These are phyloP conservation scores for Stictonetta naevosa DNA, from an alignment of 2,113 vertebrate species.

Conservation along the genomic window DNA sequence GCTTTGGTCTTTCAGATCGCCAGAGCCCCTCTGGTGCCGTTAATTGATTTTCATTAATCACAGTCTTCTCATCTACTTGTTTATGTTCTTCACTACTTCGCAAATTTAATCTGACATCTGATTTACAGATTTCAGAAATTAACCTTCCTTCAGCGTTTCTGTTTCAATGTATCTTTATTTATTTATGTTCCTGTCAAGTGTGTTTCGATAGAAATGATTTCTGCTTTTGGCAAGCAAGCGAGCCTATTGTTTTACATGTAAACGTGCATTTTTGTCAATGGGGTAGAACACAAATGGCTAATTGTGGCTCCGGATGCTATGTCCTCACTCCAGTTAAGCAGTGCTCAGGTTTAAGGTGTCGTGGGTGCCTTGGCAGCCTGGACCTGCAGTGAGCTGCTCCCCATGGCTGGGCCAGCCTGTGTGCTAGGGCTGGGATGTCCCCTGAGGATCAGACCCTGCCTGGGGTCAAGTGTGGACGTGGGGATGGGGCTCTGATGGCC, in stretches of 20 bases:
- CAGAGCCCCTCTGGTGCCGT: not conserved
- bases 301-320: not conserved
- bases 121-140: slow-evolving; percentile 65
- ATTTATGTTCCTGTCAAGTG: slow-evolving; percentile 60
- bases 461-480: not conserved
- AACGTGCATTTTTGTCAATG: not conserved
- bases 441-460: not conserved
- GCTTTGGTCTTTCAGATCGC: not conserved
- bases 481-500: not conserved
- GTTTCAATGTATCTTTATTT: slow-evolving; percentile 54
- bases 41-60: slow-evolving; percentile 67
- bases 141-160: slow-evolving; percentile 62
- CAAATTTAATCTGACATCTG: slow-evolving; percentile 35
- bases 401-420: not conserved
- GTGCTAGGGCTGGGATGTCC: not conserved
- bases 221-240: slow-evolving; percentile 16
- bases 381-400: not conserved
- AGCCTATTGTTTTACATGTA: slow-evolving; percentile 36
- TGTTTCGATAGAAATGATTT: slow-evolving; percentile 35
- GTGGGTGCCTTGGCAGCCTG: too few relatives aligned
- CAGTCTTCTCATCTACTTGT: slow-evolving; percentile 51
- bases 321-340: not conserved
- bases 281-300: not conserved
- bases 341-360: not conserved
- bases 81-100: slow-evolving; percentile 51